Evolutionary conservation across 2,888 invertebrate genomes (phyloP).

Genomic region (Cheilosia scutellata): DNA sequence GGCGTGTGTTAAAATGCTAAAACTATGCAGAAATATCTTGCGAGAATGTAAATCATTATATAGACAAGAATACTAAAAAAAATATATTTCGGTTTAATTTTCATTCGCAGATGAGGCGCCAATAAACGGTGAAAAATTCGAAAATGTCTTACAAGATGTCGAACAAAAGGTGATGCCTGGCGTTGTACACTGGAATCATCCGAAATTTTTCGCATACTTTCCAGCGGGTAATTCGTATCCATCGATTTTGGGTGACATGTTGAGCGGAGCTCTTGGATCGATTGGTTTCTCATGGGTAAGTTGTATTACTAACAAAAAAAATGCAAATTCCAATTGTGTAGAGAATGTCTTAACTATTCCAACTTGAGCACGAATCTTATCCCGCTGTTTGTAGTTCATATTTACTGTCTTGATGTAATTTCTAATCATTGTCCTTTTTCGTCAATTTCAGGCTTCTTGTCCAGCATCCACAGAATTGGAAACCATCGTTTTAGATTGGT

Average conservation of each 20-base stretch:
- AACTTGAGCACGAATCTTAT: too few species aligned
- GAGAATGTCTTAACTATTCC: too few species aligned
- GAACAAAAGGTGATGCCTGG: constrained; percentile 92
- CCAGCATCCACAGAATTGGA: constrained; percentile 95
- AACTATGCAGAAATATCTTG: constrained; percentile 3
- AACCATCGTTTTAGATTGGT: constrained; percentile 93
- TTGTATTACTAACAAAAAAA: constrained; percentile 4
- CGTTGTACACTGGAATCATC: constrained; percentile 97
- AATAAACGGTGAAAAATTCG: constrained; percentile 89
- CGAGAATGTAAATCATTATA: neutral
- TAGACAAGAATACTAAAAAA: constrained; percentile 8
- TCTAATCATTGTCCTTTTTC: neutral
- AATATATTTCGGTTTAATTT: constrained; percentile 12
- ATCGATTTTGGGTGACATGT: constrained; percentile 95
- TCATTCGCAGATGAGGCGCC: constrained; percentile 86
- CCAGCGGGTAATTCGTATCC: constrained; percentile 96
- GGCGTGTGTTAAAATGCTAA: constrained; percentile 22
- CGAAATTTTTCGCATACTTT: constrained; percentile 96
- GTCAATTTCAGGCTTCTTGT: constrained; percentile 88
- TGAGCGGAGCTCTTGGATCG: constrained; percentile 94
- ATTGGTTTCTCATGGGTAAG: constrained; percentile 96
- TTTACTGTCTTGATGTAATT: too few species aligned
- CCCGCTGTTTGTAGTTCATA: too few species aligned
- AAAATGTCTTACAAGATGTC: constrained; percentile 90
- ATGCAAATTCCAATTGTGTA: neutral